A percentile compares a stretch with the other conserved stretches of the same genome.
phyloP scores from a whole-genome alignment of 1,140 invertebrate genomes.

The Trichonephila clavata region DNA sequence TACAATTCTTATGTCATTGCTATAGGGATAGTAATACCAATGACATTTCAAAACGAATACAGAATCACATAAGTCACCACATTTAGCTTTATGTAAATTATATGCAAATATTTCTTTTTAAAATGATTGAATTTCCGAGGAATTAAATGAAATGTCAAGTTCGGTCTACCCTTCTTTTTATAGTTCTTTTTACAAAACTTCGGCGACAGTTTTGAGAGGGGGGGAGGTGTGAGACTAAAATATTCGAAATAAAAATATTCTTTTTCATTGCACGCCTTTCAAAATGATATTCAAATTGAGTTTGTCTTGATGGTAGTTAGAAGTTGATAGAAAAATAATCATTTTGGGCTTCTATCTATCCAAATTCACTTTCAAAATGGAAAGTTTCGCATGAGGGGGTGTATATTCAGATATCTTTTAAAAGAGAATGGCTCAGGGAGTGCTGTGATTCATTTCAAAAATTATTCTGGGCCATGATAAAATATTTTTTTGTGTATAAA shows the following conservation, averaged over 20 bases:
- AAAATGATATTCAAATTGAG: slow-evolving; percentile 39
- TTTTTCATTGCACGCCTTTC: background rate
- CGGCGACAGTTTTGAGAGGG: background rate
- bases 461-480: background rate
- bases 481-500: background rate
- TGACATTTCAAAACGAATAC: background rate
- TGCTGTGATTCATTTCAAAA: background rate
- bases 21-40: background rate
- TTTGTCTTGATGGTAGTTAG: background rate
- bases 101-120: slow-evolving; percentile 6
- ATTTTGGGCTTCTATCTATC: background rate
- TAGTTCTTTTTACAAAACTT: background rate
- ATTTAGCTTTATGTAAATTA: slow-evolving; percentile 17
- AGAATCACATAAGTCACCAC: background rate
- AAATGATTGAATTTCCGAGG: slow-evolving; percentile 29
- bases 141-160: slow-evolving; percentile 44
- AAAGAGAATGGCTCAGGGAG: background rate
- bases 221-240: background rate
- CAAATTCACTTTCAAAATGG: background rate
- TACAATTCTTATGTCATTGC: no score
- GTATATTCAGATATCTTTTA: background rate
- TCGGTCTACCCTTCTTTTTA: background rate
- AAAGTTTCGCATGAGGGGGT: background rate
- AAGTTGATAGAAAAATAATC: slow-evolving; percentile 32
- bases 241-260: background rate